phyloP scores from a whole-genome alignment of 1,140 invertebrate species.

The Anastrepha ludens region DNA sequence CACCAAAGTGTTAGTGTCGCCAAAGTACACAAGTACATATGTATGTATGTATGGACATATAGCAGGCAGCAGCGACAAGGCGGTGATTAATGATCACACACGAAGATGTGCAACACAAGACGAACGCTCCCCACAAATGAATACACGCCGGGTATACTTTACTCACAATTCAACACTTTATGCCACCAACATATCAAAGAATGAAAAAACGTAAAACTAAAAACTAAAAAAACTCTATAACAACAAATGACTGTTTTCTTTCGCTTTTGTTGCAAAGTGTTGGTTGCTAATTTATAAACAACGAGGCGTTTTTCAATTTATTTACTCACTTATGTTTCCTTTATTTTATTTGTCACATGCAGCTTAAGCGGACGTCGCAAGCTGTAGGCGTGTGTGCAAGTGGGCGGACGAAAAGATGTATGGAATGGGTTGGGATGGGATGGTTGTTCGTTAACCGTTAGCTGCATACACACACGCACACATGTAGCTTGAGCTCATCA shows the following conservation, averaged over 20 bases:
- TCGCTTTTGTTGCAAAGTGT: slow-evolving; percentile 4
- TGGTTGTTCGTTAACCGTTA: background rate
- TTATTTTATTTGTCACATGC: slow-evolving; percentile 37
- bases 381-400: background rate
- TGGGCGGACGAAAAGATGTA: background rate
- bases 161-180: slow-evolving; percentile 29
- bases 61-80: background rate
- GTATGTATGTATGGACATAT: background rate
- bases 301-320: slow-evolving; percentile 36
- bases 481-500: slow-evolving; percentile 23
- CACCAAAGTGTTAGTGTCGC: background rate
- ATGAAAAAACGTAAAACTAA: background rate
- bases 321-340: background rate
- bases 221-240: background rate
- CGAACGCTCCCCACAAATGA: background rate
- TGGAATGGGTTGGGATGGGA: slow-evolving; percentile 4
- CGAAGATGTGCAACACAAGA: slow-evolving; percentile 33
- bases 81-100: slow-evolving; percentile 32
- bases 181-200: slow-evolving; percentile 27
- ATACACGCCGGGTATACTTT: background rate
- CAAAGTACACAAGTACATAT: background rate
- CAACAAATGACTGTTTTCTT: background rate
- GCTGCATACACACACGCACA: background rate
- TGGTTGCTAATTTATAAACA: slow-evolving; percentile 34
- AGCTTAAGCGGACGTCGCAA: background rate